phyloP scores from a whole-genome alignment of 2,888 invertebrate genomes.

The Drosophila mulleri region DNA sequence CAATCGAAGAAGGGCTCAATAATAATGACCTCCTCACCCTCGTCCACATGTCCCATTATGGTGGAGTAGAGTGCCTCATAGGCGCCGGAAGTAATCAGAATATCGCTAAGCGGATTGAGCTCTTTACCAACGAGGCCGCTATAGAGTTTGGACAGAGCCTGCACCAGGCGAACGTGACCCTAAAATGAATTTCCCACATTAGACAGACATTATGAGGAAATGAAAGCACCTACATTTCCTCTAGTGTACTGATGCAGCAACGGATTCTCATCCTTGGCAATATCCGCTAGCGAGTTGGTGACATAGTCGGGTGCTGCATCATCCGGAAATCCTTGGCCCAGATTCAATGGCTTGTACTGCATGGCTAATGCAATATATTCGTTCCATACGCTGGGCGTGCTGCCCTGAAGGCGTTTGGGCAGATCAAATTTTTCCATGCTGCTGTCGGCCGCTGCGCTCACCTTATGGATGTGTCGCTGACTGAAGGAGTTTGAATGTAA shows the following conservation, averaged over 20 bases:
- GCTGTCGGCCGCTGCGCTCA: neutral
- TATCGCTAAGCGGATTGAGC: constrained; percentile 94
- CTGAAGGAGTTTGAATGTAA: neutral
- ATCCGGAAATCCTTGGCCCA: constrained; percentile 98
- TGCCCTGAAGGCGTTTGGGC: constrained; percentile 84
- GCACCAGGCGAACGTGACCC: constrained; percentile 96
- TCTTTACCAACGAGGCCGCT: constrained; percentile 90
- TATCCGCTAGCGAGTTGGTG: constrained; percentile 90
- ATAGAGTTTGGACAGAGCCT: constrained; percentile 93
- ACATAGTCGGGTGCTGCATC: constrained; percentile 94
- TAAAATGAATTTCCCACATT: constrained; percentile 79
- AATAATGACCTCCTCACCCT: constrained; percentile 96
- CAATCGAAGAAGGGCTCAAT: constrained; percentile 99
- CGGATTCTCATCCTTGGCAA: constrained; percentile 89
- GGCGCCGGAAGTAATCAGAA: constrained; percentile 96
- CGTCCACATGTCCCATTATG: constrained; percentile 93
- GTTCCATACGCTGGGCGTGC: constrained; percentile 87
- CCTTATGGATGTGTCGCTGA: constrained; percentile 10
- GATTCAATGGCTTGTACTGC: constrained; percentile 94
- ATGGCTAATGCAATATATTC: constrained; percentile 94
- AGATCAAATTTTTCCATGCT: constrained; percentile 84
- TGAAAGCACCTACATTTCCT: constrained; percentile 91
- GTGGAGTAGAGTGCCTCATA: constrained; percentile 96
- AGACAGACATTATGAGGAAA: neutral
- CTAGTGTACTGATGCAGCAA: constrained; percentile 96